Evolutionary conservation across 1,140 invertebrate species (phyloP), one percentile per base, ranked within the genome.

Genomic region (Nautilus pompilius): DNA sequence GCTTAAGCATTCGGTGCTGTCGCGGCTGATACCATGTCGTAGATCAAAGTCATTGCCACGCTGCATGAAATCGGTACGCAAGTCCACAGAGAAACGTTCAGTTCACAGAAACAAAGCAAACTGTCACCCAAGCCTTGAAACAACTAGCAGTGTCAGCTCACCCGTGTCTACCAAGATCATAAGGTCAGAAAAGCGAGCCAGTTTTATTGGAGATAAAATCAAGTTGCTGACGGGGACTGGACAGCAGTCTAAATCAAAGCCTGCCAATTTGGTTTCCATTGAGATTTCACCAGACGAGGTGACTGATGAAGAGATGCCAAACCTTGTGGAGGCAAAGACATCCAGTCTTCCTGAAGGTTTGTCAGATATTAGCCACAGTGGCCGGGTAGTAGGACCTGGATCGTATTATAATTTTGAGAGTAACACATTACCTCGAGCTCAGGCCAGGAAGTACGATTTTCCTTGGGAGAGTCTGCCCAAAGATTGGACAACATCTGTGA

Each of bases 401-500:
- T 67, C 71, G n/a, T 78, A 77, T 62, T 78, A 78, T 65, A 73
- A 70, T 45, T 77, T 75, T 69, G 66, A 20, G 4, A 78, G 70
- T 57, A 74, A 71, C 66, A 78, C 78, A 0, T 34, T 80, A 49
- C 78, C 76, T n/a, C 60, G 73, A 29, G 67, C 70, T 3, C 68
- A 73, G 33, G 63, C 72, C 32, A 75, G 70, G 45, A 67, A 73
- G 34, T 73, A 74, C 65, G 70, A 75, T 60, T 77, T 74, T 65
- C 74, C 76, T n/a, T 79, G 77, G 77, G 76, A 79, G 51, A 72
- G 68, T 46, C 61, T 78, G 32, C 78, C 78, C 5, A 78, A 77
- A 45, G 78, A 80, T 60, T 78, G 78, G 76, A 78, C 76, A 17
- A 78, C 76, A 13, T 74, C 78, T n/a, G 78, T 80, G 2, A 76